Percentiles rank a stretch among this genome's conserved stretches.
phyloP scores from a whole-genome alignment of 2,888 invertebrate genomes.

The Boloria selene region DNA sequence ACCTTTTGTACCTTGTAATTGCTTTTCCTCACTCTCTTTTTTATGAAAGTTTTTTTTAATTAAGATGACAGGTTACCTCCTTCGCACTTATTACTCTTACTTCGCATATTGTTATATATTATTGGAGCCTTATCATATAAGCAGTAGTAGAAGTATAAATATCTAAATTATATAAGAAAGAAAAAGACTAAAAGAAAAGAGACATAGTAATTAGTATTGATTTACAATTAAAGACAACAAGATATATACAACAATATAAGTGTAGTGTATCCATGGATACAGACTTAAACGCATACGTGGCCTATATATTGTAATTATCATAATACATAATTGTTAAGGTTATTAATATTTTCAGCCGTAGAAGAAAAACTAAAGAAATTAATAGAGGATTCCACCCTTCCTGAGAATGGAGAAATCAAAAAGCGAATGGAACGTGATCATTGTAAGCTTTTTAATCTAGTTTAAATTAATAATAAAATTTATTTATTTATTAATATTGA shows the following conservation, averaged over 20 bases:
- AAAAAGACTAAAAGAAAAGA: too few species aligned
- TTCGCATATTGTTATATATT: too few species aligned
- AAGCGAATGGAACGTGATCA: conserved; percentile 49
- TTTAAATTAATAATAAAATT: not conserved
- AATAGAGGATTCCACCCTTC: conserved; percentile 38
- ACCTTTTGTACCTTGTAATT: conserved; percentile 62
- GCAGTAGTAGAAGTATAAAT: too few species aligned
- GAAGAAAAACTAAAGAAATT: conserved; percentile 56
- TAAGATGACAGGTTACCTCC: too few species aligned
- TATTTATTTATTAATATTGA: not conserved
- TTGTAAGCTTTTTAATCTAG: conserved; percentile 44
- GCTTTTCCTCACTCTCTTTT: not conserved
- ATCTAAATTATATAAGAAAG: too few species aligned
- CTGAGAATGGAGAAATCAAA: conserved; percentile 45
- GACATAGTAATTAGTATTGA: too few species aligned
- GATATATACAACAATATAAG: too few species aligned
- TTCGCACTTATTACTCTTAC: too few species aligned
- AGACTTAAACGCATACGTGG: too few species aligned
- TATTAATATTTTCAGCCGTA: conserved; percentile 47
- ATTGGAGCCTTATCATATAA: too few species aligned
- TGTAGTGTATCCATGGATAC: too few species aligned
- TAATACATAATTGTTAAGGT: not conserved
- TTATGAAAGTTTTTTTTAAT: not conserved
- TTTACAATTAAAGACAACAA: too few species aligned
- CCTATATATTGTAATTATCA: not conserved